Conservation (phyloP, 2,113 vertebrate genomes). For the Lasiurus cinereus region DNA sequence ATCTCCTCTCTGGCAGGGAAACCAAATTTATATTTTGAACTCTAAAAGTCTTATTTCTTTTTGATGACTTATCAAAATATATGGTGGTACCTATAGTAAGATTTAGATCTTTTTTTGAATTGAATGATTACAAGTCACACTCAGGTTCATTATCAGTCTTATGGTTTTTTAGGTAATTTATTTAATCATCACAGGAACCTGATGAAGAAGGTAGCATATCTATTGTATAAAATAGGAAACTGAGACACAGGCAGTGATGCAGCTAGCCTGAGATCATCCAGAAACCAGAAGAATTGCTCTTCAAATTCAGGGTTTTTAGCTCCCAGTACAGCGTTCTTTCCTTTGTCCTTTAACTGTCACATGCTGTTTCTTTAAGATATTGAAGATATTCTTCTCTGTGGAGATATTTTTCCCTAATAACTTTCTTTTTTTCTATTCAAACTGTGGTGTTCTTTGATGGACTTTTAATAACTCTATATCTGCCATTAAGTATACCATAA, state of each 20-base stretch:
- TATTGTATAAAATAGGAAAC: background rate
- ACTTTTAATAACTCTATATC: too few relatives aligned
- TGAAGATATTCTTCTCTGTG: background rate
- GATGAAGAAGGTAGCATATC: too few relatives aligned
- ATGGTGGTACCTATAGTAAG: background rate
- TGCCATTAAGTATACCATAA: too few relatives aligned
- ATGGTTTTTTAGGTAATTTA: background rate
- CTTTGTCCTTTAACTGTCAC: background rate
- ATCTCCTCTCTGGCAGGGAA: background rate
- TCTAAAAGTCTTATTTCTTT: background rate
- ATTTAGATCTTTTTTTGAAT: background rate
- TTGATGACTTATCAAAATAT: background rate
- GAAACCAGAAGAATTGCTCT: background rate
- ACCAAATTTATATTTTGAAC: constrained; percentile 27
- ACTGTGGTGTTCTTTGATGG: background rate
- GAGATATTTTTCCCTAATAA: background rate
- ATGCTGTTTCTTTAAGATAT: background rate
- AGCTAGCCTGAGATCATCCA: background rate
- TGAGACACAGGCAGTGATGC: too few relatives aligned
- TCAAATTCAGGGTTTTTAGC: background rate
- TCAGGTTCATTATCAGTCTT: constrained; percentile 21
- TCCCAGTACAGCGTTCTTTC: background rate
- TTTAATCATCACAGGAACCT: background rate
- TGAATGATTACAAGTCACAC: background rate
- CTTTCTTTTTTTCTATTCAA: background rate